Evolutionary conservation across 2,888 invertebrate species (phyloP).

Genomic region (Clunio marinus): DNA sequence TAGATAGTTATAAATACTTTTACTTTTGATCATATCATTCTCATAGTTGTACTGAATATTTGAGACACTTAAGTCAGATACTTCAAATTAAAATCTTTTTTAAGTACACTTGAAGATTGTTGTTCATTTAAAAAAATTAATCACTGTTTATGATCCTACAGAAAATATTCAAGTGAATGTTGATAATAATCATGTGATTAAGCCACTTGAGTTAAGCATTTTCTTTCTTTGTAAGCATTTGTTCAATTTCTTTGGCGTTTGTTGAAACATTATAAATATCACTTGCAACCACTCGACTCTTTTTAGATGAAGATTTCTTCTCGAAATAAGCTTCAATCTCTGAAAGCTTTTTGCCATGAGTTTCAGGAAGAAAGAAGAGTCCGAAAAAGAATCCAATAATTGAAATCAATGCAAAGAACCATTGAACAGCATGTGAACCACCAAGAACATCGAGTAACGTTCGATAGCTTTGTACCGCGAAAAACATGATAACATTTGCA

Average conservation of each 20-base stretch:
- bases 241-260: conserved; percentile 30
- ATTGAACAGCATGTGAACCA: conserved; percentile 55
- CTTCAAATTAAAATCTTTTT: no score
- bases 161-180: no score
- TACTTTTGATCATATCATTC: no score
- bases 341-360: conserved; percentile 58
- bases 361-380: conserved; percentile 57
- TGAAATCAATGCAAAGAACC: conserved; percentile 55
- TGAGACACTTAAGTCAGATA: no score
- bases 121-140: no score
- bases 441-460: conserved; percentile 46
- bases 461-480: conserved; percentile 55
- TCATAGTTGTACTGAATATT: no score
- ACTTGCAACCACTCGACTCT: conserved; percentile 3
- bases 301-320: conserved; percentile 44
- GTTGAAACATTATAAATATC: conserved; percentile 27
- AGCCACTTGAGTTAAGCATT: conserved; percentile 17
- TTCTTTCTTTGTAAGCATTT: conserved; percentile 34
- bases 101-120: no score
- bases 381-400: conserved; percentile 46
- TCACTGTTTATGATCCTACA: no score
- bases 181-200: no score
- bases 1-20: no score
- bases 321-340: conserved; percentile 60
- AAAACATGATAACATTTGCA: conserved; percentile 58